A percentile compares a stretch with the other conserved stretches of the same genome.
These are phyloP conservation scores for Schizopygopsis malacanthus DNA, from an alignment of 2,797 vertebrate species.

Conservation along the genomic window DNA sequence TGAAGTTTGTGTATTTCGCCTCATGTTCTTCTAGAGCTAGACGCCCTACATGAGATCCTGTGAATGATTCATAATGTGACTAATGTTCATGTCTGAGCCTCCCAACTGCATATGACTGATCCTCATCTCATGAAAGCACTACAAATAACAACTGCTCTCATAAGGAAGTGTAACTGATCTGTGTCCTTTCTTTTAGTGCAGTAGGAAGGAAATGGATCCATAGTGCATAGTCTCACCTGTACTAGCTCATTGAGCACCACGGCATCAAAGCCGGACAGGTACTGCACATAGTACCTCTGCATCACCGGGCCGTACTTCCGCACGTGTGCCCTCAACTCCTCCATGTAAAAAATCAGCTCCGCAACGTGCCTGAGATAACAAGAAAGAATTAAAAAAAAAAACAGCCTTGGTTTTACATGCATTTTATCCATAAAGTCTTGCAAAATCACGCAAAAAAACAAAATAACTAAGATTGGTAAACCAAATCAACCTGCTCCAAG, in stretches of 20 bases:
- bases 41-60: background rate
- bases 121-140: constrained; percentile 9
- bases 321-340: constrained; percentile 95
- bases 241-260: constrained; percentile 98
- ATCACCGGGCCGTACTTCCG: constrained; percentile 96
- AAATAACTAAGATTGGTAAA: background rate
- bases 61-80: constrained; percentile 34
- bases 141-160: constrained; percentile 21
- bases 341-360: constrained; percentile 99
- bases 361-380: constrained; percentile 87
- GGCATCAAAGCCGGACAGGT: constrained; percentile 96
- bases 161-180: constrained; percentile 11
- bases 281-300: constrained; percentile 98
- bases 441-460: background rate
- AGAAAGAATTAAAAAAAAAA: background rate
- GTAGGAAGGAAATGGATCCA: background rate
- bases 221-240: constrained; percentile 80
- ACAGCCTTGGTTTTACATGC: background rate
- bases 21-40: background rate
- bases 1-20: constrained; percentile 1
- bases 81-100: constrained; percentile 10
- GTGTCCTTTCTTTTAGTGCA: background rate
- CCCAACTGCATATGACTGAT: constrained; percentile 14
- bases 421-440: background rate
- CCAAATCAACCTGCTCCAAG: background rate